phyloP scores from a whole-genome alignment of 35 echinoderm and acorn worm species.

The Heliocidaris erythrogramma region DNA sequence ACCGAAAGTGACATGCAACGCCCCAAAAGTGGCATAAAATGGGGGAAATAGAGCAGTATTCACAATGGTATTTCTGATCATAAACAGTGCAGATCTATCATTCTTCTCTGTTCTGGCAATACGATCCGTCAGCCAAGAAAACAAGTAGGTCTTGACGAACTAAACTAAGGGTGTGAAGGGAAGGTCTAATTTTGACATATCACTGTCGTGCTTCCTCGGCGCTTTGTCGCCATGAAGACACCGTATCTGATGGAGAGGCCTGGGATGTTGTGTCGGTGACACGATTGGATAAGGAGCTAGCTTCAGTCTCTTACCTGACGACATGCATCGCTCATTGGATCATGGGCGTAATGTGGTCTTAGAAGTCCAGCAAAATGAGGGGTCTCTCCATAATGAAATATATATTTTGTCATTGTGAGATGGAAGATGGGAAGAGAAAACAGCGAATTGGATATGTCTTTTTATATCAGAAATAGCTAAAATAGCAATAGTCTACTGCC shows the following conservation, averaged over 20 bases:
- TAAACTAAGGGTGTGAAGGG: slow-evolving; percentile 26
- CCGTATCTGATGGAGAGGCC: background rate
- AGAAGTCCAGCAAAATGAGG: background rate
- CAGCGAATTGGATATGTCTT: too few species aligned
- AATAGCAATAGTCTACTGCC: too few species aligned
- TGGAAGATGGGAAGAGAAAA: too few species aligned
- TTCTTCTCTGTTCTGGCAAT: background rate
- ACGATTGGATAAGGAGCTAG: slow-evolving; percentile 29
- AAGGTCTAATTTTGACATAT: slow-evolving; percentile 43
- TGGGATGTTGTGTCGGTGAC: background rate
- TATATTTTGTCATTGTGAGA: too few species aligned
- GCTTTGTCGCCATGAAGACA: slow-evolving; percentile 35
- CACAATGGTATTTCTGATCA: background rate
- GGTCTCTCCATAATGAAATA: too few species aligned
- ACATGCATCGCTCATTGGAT: background rate
- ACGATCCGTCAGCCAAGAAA: background rate
- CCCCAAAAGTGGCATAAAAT: background rate
- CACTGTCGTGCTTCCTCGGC: slow-evolving; percentile 25
- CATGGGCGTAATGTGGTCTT: background rate
- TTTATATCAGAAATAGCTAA: too few species aligned
- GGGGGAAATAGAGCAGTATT: background rate
- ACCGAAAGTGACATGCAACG: background rate
- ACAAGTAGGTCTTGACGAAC: background rate
- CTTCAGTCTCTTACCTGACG: slow-evolving; percentile 23
- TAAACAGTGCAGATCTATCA: background rate